Evolutionary conservation across 1,140 invertebrate genomes (phyloP).

Genomic region (Cardiocondyla obscurior): DNA sequence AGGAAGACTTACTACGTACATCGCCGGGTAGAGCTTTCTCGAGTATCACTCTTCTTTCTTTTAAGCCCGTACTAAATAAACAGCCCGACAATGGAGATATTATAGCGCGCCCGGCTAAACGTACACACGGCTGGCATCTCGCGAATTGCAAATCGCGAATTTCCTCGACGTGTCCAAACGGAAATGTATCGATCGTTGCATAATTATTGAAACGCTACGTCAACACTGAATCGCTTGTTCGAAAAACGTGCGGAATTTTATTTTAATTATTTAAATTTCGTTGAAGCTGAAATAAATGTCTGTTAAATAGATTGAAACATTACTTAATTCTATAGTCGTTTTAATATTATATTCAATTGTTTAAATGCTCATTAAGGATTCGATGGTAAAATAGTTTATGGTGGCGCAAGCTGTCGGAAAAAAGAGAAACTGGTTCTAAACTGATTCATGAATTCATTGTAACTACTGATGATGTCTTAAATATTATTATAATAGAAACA

Average conservation of each 20-base stretch:
- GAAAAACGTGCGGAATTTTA: not conserved
- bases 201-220: not conserved
- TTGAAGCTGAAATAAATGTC: not conserved
- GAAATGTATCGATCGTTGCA: not conserved
- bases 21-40: not conserved
- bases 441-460: not conserved
- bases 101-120: not conserved
- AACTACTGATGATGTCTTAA: constrained; percentile 5
- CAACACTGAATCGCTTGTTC: not conserved
- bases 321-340: not conserved
- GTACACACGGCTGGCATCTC: not conserved
- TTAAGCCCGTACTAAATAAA: constrained; percentile 10
- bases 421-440: not conserved
- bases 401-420: constrained; percentile 24
- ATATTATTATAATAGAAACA: not conserved
- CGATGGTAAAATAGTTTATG: not conserved
- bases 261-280: not conserved
- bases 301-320: not conserved
- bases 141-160: not conserved
- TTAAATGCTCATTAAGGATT: not conserved
- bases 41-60: constrained; percentile 1
- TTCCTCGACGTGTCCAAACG: not conserved
- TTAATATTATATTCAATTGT: not conserved
- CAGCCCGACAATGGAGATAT: constrained; percentile 29
- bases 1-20: constrained; percentile 18